Evolutionary conservation across 2,113 vertebrate genomes (phyloP).

Genomic region (Sakesphorus luctuosus): DNA sequence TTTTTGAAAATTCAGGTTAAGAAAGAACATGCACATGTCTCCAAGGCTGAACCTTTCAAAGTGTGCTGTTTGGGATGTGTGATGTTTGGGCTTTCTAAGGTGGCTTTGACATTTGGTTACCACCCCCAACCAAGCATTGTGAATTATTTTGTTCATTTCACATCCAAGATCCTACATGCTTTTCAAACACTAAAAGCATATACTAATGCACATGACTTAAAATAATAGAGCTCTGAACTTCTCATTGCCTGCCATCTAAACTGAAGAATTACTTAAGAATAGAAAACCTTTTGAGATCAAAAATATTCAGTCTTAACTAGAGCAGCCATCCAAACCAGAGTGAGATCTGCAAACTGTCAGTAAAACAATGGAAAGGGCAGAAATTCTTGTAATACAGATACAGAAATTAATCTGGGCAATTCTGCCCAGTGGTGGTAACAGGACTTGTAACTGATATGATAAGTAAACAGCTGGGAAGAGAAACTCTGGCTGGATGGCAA

Average conservation of each 20-base stretch:
- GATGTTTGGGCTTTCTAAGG: conserved; percentile 39
- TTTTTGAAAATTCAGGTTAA: conserved; percentile 53
- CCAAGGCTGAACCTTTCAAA: conserved; percentile 44
- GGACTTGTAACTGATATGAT: not conserved
- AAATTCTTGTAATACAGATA: not conserved
- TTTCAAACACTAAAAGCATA: conserved; percentile 49
- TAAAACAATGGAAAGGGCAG: not conserved
- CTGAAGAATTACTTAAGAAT: not conserved
- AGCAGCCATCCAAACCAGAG: not conserved
- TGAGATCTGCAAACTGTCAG: not conserved
- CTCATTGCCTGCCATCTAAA: conserved; percentile 24
- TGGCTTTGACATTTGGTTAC: conserved; percentile 58
- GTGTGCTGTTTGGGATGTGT: not conserved
- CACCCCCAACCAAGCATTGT: conserved; percentile 23
- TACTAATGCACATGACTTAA: conserved; percentile 47
- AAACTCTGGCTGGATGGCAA: not conserved
- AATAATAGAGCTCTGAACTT: conserved; percentile 53
- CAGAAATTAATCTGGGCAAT: not conserved
- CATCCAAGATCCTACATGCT: conserved; percentile 44
- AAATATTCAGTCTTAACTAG: not conserved
- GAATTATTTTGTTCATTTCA: conserved; percentile 67
- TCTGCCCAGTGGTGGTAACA: not conserved
- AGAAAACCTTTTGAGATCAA: not conserved
- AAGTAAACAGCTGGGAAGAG: not conserved
- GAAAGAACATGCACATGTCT: conserved; percentile 40